Evolutionary conservation across 2,797 vertebrate species (phyloP).

Genomic region (Eidolon dupreanum): DNA sequence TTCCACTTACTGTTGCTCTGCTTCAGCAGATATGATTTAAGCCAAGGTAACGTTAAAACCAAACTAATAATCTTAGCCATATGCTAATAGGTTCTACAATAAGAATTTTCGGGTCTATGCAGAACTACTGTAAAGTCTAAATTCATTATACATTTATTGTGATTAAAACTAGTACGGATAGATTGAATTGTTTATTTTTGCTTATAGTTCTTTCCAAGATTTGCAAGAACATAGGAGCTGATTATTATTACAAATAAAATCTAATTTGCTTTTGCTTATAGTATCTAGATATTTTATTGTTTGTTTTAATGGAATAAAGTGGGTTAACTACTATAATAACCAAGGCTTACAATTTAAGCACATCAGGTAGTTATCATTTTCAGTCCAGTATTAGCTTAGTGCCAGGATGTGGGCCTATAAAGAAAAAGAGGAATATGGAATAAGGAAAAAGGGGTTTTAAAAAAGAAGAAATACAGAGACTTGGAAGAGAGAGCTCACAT

Average conservation of each 20-base stretch:
- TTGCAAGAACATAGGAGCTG: background rate
- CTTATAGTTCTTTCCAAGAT: background rate
- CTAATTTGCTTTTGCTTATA: background rate
- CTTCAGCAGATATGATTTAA: slow-evolving; percentile 29
- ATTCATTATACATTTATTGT: background rate
- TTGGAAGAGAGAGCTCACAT: background rate
- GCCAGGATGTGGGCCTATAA: background rate
- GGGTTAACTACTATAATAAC: background rate
- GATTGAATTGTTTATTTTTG: background rate
- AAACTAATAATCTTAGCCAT: background rate
- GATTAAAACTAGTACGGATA: background rate
- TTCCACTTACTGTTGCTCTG: background rate
- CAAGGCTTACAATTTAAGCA: background rate
- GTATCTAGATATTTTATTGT: background rate
- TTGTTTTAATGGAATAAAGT: background rate
- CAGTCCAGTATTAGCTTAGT: background rate
- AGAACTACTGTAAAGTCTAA: background rate
- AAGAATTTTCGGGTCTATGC: background rate
- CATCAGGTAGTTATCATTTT: background rate
- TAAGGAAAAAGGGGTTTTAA: background rate
- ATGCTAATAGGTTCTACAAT: background rate
- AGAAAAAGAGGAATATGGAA: background rate
- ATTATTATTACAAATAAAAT: slow-evolving; percentile 13
- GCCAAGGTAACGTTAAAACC: background rate
- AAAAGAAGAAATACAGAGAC: background rate